These are phyloP conservation scores for Gopherus flavomarginatus DNA, from an alignment of 2,113 vertebrate species.

Conservation along the genomic window DNA sequence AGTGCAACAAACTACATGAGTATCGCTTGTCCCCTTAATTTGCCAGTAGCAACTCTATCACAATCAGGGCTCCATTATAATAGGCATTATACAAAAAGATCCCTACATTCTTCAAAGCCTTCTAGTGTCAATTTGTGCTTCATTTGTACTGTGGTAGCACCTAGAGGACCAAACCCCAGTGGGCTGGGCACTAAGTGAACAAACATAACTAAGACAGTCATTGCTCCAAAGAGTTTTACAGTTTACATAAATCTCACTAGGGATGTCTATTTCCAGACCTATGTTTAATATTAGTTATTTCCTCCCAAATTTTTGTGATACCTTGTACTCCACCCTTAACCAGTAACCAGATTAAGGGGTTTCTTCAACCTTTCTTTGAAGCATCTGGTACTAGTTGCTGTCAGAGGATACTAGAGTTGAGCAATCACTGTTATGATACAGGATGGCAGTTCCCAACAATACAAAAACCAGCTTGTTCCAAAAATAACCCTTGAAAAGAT, in stretches of 20 bases:
- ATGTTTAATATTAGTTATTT: rapidly evolving
- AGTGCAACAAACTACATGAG: not conserved
- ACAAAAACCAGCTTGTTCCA: not conserved
- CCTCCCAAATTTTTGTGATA: rapidly evolving
- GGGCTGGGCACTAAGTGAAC: not conserved
- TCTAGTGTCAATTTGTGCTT: not conserved
- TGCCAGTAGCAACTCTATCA: not conserved
- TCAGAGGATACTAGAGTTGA: rapidly evolving
- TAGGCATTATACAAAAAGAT: not conserved
- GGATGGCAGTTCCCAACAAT: not conserved
- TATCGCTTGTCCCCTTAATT: too few relatives aligned
- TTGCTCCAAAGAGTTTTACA: not conserved
- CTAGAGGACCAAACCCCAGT: not conserved
- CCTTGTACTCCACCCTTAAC: rapidly evolving
- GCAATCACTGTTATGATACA: not conserved
- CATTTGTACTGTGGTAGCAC: not conserved
- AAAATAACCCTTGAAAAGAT: not conserved
- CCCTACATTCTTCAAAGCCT: not conserved
- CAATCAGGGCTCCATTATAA: not conserved
- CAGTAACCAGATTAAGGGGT: rapidly evolving
- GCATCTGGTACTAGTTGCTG: not conserved
- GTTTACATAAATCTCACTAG: rapidly evolving
- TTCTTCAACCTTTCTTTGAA: not conserved
- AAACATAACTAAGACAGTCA: not conserved
- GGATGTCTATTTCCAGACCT: rapidly evolving